Percentiles rank a stretch among this genome's conserved stretches.
Conservation (phyloP, 2,888 invertebrate genomes). For the Drosophila villosipedis region DNA sequence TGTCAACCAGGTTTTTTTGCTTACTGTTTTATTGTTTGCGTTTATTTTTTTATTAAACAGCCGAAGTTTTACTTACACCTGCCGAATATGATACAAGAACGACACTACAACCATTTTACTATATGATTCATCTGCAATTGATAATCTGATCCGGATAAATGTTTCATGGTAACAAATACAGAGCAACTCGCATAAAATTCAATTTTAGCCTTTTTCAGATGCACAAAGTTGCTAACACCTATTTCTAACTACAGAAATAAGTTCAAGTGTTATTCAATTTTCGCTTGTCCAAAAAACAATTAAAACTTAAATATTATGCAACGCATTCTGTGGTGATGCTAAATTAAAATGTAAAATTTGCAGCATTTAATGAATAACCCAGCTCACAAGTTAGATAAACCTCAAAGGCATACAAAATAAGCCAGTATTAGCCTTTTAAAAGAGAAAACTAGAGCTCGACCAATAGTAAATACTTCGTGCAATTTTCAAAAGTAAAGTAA, state of each 20-base stretch:
- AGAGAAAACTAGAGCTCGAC: background rate
- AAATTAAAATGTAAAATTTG: background rate
- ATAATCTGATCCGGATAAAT: slow-evolving; percentile 16
- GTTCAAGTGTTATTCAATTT: background rate
- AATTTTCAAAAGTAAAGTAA: no score
- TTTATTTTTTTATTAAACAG: slow-evolving; percentile 51
- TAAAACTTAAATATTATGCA: background rate
- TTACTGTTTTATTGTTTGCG: background rate
- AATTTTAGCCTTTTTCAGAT: background rate
- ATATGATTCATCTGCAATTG: slow-evolving; percentile 40
- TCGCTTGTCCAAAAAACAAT: background rate
- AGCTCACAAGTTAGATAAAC: background rate
- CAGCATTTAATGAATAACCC: background rate
- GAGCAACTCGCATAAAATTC: no score
- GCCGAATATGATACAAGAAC: slow-evolving; percentile 8
- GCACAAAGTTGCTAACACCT: background rate
- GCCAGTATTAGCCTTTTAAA: background rate
- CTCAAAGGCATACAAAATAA: no score
- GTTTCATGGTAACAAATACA: background rate
- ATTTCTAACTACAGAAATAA: background rate
- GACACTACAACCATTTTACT: slow-evolving; percentile 44
- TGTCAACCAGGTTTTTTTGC: slow-evolving; percentile 11
- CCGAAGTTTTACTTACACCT: slow-evolving; percentile 63
- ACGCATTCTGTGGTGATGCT: background rate
- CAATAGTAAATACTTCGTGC: background rate